Percentiles rank a stretch among this genome's conserved stretches.
phyloP scores from a whole-genome alignment of 2,888 invertebrate genomes.

The Caenorhabditis wallacei region DNA sequence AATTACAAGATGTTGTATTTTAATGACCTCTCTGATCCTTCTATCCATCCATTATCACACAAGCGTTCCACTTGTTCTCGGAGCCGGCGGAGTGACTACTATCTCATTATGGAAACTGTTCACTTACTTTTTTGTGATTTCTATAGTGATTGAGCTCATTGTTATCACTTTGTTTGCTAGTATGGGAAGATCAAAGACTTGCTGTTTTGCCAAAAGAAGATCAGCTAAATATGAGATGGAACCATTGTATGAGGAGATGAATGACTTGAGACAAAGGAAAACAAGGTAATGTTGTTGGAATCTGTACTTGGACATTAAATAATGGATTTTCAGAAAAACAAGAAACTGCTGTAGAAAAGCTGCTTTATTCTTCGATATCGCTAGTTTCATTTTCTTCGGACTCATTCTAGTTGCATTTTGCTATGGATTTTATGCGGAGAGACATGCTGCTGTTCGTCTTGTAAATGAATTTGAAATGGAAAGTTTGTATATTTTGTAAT shows the following conservation, averaged over 20 bases:
- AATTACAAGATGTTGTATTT: conserved; percentile 74
- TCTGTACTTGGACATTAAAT: not conserved
- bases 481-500: conserved; percentile 18
- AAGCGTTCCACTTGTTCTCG: conserved; percentile 22
- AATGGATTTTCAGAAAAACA: conserved; percentile 63
- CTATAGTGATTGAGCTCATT: conserved; percentile 71
- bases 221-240: conserved; percentile 73
- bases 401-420: conserved; percentile 55
- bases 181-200: conserved; percentile 67
- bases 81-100: conserved; percentile 11
- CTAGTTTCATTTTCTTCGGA: conserved; percentile 64
- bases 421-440: conserved; percentile 55
- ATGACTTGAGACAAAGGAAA: conserved; percentile 73
- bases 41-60: conserved; percentile 67
- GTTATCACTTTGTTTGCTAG: conserved; percentile 73
- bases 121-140: conserved; percentile 70
- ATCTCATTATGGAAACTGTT: conserved; percentile 72
- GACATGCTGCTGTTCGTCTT: conserved; percentile 27
- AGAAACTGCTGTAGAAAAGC: conserved; percentile 69
- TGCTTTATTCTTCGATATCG: conserved; percentile 70
- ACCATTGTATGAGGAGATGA: conserved; percentile 77
- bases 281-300: conserved; percentile 56
- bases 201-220: conserved; percentile 36
- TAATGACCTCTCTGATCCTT: conserved; percentile 70
- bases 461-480: conserved; percentile 64